phyloP scores from a whole-genome alignment of 2,113 vertebrate genomes.

The Verasper variegatus region DNA sequence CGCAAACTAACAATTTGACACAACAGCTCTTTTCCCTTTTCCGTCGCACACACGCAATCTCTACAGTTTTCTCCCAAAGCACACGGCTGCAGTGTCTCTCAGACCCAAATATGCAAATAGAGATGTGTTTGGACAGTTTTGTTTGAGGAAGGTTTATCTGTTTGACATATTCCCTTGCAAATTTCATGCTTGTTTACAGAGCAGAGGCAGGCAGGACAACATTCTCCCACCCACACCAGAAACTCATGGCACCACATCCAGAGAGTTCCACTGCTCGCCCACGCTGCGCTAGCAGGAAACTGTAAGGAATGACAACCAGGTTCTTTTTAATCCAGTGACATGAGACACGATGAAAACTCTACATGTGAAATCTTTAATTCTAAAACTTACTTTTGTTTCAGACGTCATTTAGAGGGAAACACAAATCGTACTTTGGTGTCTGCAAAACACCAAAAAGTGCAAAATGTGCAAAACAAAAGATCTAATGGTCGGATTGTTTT shows the following conservation, averaged over 20 bases:
- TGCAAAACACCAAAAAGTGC: too few relatives aligned
- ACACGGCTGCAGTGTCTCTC: too few relatives aligned
- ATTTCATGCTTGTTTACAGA: neutral
- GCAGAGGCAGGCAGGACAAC: neutral
- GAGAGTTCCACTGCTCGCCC: neutral
- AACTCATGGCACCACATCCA: neutral
- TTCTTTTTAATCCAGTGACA: neutral
- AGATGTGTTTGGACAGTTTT: neutral
- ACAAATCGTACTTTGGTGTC: too few relatives aligned
- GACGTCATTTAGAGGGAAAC: too few relatives aligned
- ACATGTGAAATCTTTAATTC: too few relatives aligned
- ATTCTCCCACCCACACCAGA: neutral
- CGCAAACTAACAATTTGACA: neutral
- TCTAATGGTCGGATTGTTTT: too few relatives aligned
- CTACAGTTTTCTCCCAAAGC: too few relatives aligned
- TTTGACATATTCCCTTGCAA: neutral
- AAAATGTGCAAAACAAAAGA: too few relatives aligned
- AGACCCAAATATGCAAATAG: constrained; percentile 27
- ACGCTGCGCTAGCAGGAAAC: neutral
- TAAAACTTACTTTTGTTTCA: too few relatives aligned
- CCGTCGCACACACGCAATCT: too few relatives aligned
- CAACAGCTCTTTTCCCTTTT: too few relatives aligned
- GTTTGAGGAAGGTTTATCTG: constrained; percentile 5
- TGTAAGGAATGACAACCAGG: neutral
- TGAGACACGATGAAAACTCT: too few relatives aligned